Evolutionary conservation across 64 coral and sea anemone genomes (phyloP).

Genomic region (Catalaphyllia jardinei): DNA sequence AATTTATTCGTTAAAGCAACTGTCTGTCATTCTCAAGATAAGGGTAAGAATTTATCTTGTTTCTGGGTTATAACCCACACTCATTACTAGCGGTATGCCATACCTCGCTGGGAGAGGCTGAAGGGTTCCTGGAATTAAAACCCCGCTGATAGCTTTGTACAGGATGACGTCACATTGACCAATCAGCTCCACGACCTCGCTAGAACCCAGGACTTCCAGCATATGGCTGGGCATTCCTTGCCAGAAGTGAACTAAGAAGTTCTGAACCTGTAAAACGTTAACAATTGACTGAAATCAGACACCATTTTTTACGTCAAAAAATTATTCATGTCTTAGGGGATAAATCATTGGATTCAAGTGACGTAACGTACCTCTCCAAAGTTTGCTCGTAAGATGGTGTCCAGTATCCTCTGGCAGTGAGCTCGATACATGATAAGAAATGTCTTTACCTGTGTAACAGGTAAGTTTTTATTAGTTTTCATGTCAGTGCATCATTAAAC

Average conservation of each 20-base stretch:
- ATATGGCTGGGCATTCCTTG: conserved; percentile 99
- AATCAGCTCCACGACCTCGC: conserved; percentile 89
- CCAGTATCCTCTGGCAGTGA: conserved; percentile 92
- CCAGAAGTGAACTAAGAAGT: conserved; percentile 99
- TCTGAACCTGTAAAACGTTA: conserved; percentile 74
- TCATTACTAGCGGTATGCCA: not conserved
- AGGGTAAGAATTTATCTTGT: too few relatives aligned
- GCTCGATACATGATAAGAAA: conserved; percentile 99
- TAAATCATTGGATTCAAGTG: not conserved
- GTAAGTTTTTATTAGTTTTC: conserved; percentile 9
- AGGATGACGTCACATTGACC: conserved; percentile 90
- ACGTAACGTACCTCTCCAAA: conserved; percentile 95
- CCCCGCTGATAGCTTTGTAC: conserved; percentile 98
- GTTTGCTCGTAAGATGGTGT: conserved; percentile 94
- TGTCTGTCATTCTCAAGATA: too few relatives aligned
- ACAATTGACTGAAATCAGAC: too few relatives aligned
- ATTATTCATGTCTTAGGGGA: too few relatives aligned
- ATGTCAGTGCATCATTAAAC: not conserved
- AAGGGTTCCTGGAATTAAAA: conserved; percentile 93
- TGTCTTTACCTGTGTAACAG: conserved; percentile 78
- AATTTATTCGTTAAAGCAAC: not conserved
- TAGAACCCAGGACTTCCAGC: conserved; percentile 76
- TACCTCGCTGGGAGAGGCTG: conserved; percentile 97
- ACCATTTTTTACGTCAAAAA: too few relatives aligned
- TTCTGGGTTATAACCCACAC: too few relatives aligned